Evolutionary conservation across 2,797 vertebrate genomes (phyloP), one percentile per base, ranked within the genome.

Genomic region (Bufotes viridis): DNA sequence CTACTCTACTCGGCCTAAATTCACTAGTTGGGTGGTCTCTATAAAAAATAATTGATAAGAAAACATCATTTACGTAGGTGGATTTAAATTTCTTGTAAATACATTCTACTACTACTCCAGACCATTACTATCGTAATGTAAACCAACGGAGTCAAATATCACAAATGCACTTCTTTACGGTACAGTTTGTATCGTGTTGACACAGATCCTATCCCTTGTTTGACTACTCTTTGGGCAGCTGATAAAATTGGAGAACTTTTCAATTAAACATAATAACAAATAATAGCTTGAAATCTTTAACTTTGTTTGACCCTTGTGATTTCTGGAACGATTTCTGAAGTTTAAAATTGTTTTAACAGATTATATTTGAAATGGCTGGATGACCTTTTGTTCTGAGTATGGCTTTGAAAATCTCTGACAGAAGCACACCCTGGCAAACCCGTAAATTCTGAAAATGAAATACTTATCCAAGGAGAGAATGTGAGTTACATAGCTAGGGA

Each of bases 331-430:
- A 76, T 85, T 86, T 86, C 67, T 86, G 24, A 85, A 86, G 82
- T 81, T 79, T 17, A 88, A 88, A 42, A 84, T 84, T 84, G 76
- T 88, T 84, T 70, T 84, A 84, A 80, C 82, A 88, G 82, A 88
- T 88, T 88, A 84, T 78, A 78, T 84, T 88, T 84, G 82, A 63
- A 84, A 61, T 72, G 53, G 18, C 76, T 79, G 81, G 82, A 53
- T 88, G 87, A 84, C 82, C 87, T 88, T 88, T 84, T 72, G 87
- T 84, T 84, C 55, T 15, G 74, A 78, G 53, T 26, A 81, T 5
- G 14, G 67, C 87, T 88, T 88, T 88, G 82, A 88, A 84, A 79
- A n/a, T 74, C 60, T 79, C 26, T 61, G 82, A 84, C 65, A 84
- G 74, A 88, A 72, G 82, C 82, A 55, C 82, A 74, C 63, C 55